Evolutionary conservation across 30 jellyfish, hydroid and myxozoan genomes (phyloP).

Genomic region (Cassiopea xamachana): DNA sequence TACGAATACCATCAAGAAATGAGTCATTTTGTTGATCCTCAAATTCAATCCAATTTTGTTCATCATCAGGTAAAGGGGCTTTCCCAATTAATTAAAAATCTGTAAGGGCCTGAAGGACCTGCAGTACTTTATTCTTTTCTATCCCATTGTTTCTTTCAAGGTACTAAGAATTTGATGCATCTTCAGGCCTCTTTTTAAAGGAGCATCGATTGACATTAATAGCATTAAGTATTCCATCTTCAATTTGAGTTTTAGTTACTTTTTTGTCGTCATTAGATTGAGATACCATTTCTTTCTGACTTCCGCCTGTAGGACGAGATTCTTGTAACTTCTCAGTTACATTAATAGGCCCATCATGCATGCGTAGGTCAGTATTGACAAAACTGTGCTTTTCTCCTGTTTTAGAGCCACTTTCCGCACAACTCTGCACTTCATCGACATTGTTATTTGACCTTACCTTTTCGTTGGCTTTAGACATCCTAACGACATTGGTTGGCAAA

Average conservation of each 20-base stretch:
- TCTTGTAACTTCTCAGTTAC: neutral
- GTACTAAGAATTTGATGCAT: neutral
- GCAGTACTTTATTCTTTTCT: no score
- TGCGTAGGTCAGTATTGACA: neutral
- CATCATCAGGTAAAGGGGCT: slow-evolving; percentile 3
- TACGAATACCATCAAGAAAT: slow-evolving; percentile 16
- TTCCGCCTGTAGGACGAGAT: neutral
- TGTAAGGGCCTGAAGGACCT: neutral
- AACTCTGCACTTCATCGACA: neutral
- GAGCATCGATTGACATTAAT: neutral
- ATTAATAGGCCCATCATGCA: neutral
- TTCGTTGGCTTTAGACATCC: neutral
- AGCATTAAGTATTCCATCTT: neutral
- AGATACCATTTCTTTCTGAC: no score
- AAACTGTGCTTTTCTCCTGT: neutral
- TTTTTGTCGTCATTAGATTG: no score
- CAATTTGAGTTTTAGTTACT: neutral
- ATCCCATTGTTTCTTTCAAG: no score
- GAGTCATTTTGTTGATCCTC: slow-evolving; percentile 25
- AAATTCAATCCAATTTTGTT: neutral
- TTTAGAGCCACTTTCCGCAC: neutral
- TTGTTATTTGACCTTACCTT: neutral
- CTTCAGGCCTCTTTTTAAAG: neutral
- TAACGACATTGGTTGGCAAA: no score
- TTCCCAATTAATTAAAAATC: slow-evolving; percentile 14